Percentiles rank a stretch among this genome's conserved stretches.
phyloP scores from a whole-genome alignment of 2,113 vertebrate genomes.

The Murina feae region DNA sequence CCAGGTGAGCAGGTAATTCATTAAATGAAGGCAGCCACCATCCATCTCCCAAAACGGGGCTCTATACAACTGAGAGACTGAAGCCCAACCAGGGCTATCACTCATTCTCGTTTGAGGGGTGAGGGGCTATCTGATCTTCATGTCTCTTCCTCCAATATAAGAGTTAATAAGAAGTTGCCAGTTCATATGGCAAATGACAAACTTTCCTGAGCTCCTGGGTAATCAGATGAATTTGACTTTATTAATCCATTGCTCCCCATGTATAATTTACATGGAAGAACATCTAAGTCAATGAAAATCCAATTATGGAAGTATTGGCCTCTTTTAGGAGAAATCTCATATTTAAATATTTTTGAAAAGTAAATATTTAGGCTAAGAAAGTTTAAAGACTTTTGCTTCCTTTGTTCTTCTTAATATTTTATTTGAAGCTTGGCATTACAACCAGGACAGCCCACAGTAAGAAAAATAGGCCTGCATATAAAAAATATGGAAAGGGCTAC shows the following conservation, averaged over 20 bases:
- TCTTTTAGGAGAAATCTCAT: not conserved
- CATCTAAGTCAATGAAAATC: not conserved
- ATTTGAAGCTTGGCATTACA: conserved; percentile 36
- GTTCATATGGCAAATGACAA: not conserved
- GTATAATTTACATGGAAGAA: conserved; percentile 26
- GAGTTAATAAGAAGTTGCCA: not conserved
- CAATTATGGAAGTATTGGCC: not conserved
- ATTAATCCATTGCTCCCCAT: not conserved
- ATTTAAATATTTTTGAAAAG: not conserved
- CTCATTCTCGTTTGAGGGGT: not conserved
- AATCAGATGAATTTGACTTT: not conserved
- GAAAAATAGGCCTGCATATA: not conserved
- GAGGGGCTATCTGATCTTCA: not conserved
- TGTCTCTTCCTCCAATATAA: not conserved
- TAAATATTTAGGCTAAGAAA: not conserved
- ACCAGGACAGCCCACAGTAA: not conserved
- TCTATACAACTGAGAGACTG: not conserved
- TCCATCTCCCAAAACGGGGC: not conserved
- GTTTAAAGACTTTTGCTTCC: conserved; percentile 27
- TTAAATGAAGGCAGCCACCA: not conserved
- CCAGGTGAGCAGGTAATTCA: not conserved
- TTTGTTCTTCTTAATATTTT: conserved; percentile 54
- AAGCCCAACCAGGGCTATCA: not conserved
- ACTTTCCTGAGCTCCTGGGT: not conserved
- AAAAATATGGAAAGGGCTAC: not conserved